Base-by-base conservation (phyloP, 1,140 invertebrate species). In the Drosophila grimshawi region DNA sequence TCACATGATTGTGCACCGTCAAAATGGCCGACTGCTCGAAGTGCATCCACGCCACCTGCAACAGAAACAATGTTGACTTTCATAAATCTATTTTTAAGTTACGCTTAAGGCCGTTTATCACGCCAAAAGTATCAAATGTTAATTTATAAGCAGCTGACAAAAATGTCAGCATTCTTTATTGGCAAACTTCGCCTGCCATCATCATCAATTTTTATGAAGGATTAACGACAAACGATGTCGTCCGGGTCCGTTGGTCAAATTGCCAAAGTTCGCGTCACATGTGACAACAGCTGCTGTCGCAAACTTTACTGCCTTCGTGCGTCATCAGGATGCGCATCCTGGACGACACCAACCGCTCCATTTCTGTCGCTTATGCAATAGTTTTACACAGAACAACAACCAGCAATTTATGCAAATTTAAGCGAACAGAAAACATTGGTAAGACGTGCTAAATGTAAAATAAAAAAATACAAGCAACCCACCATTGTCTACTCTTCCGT, bases 41-140 rank as follows among this genome's bases (percentile, higher is more conserved):
- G 91, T 98, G 96, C 95, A 98, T 97, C 97, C 97, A 98, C 77
- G 97, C 97, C 63, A 98, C 97, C 97, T 98, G 94, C 56, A 95
- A 94, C 6, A 49, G 19, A 71, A 41, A n/a, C 32, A 62, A n/a
- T 30, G 29, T 8, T 19, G 5, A 32, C 35, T 51, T 30, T 41
- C 48, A 62, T 75, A 29, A 55, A 59, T 41, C 37, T 41, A 41
- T 59, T 66, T 65, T 57, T 45, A 65, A 41, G 39, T 4, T 43
- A 49, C 49, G 57, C 27, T 39, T 63, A 33, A 52, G 32, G 51
- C 27, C 29, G 64, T 37, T 57, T 35, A 57, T 57, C 51, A 10
- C 19, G 19, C 11, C n/a, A 27, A 32, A 64, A 56, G 27, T 45
- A 81, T 81, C 65, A 82, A 81, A 76, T 60, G 63, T 52, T 67